Conservation (phyloP, 2,113 vertebrate species). For the Kryptolebias marmoratus region DNA sequence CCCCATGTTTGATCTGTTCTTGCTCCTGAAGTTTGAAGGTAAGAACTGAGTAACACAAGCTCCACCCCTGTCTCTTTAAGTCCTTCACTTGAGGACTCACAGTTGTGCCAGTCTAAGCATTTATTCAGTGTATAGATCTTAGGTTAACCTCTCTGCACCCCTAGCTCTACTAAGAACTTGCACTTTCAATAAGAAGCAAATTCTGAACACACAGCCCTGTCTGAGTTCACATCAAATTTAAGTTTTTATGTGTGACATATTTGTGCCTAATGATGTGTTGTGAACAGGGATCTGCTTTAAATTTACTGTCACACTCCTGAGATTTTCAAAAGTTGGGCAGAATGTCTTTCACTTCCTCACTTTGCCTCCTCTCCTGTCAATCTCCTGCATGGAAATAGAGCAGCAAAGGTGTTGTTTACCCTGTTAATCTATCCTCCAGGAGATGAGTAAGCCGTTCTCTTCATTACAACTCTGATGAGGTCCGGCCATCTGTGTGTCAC, state of each 20-base stretch:
- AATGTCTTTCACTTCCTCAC: not conserved
- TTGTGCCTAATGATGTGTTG: slow-evolving; percentile 21
- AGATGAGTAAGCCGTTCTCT: slow-evolving; percentile 64
- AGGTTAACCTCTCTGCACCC: slow-evolving; percentile 28
- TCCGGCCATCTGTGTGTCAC: slow-evolving; percentile 62
- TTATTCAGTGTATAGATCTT: slow-evolving; percentile 64
- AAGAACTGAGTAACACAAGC: slow-evolving; percentile 12
- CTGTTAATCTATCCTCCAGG: slow-evolving; percentile 55
- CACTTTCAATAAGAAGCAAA: slow-evolving; percentile 18
- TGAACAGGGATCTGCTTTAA: slow-evolving; percentile 3
- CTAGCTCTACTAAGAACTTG: slow-evolving; percentile 29
- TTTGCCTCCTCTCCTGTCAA: slow-evolving; percentile 21
- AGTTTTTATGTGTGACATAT: slow-evolving; percentile 10
- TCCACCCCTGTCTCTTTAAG: slow-evolving; percentile 31
- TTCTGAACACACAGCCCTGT: slow-evolving; percentile 15
- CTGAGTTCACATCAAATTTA: slow-evolving; percentile 2
- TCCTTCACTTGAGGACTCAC: slow-evolving; percentile 41
- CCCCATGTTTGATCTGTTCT: slow-evolving; percentile 36
- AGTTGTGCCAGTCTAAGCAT: slow-evolving; percentile 61
- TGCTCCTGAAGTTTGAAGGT: slow-evolving; percentile 33
- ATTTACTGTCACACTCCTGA: not conserved
- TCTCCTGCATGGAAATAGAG: slow-evolving; percentile 8
- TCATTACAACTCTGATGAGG: slow-evolving; percentile 65
- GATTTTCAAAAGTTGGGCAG: not conserved
- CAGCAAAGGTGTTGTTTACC: slow-evolving; percentile 53